Evolutionary conservation across 2,888 invertebrate genomes (phyloP).

Genomic region (Abscondita cerata): DNA sequence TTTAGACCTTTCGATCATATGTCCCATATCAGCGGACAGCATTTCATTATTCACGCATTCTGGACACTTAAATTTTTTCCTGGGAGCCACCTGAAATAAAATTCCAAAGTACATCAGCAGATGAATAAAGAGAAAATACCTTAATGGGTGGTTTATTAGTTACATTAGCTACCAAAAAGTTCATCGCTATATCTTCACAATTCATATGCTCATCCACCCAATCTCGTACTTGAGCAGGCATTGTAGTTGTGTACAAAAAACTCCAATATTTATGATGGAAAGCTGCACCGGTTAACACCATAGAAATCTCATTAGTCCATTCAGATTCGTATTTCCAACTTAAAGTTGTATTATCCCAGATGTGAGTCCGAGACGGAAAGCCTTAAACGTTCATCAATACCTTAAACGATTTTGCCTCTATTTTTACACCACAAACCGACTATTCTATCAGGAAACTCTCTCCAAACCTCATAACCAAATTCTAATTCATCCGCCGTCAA

Average conservation of each 20-base stretch:
- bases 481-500: slow-evolving; percentile 94
- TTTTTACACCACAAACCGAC: slow-evolving; percentile 66
- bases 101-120: neutral
- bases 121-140: slow-evolving; percentile 63
- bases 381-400: too few species aligned
- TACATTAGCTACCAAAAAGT: slow-evolving; percentile 91
- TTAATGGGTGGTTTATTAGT: slow-evolving; percentile 95
- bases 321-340: slow-evolving; percentile 96
- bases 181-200: slow-evolving; percentile 98
- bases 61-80: slow-evolving; percentile 97
- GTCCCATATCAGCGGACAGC: slow-evolving; percentile 89
- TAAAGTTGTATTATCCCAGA: slow-evolving; percentile 87
- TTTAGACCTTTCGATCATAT: slow-evolving; percentile 91
- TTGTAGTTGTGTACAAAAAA: slow-evolving; percentile 87
- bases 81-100: slow-evolving; percentile 79
- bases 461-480: slow-evolving; percentile 94
- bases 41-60: slow-evolving; percentile 94
- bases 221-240: slow-evolving; percentile 83
- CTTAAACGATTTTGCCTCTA: too few species aligned
- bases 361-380: slow-evolving; percentile 92
- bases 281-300: slow-evolving; percentile 96
- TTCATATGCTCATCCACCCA: slow-evolving; percentile 98
- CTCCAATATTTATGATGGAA: slow-evolving; percentile 98
- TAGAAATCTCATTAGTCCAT: slow-evolving; percentile 96
- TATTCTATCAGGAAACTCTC: slow-evolving; percentile 94